Conservation (phyloP, 2,797 vertebrate genomes). For the Syngnathus acus region DNA sequence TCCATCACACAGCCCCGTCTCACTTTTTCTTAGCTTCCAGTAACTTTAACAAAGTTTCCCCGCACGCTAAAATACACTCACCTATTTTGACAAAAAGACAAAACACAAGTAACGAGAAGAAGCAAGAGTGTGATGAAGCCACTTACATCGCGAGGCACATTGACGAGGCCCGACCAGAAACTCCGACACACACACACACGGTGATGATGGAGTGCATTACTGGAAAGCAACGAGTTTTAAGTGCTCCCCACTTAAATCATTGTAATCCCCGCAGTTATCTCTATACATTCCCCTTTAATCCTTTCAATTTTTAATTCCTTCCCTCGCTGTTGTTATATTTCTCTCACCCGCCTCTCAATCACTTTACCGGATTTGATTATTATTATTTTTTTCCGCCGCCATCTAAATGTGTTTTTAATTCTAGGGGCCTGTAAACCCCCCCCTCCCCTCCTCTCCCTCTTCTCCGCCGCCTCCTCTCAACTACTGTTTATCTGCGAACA, state of each 20-base stretch:
- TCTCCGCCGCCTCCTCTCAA: slow-evolving; percentile 2
- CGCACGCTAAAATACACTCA: too few relatives aligned
- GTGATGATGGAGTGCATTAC: slow-evolving; percentile 71
- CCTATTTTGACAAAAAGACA: background rate
- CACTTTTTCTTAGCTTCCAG: slow-evolving; percentile 19
- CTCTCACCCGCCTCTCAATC: slow-evolving; percentile 35
- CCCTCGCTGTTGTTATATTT: slow-evolving; percentile 70
- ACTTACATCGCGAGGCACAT: slow-evolving; percentile 35
- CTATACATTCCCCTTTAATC: slow-evolving; percentile 73
- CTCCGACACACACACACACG: slow-evolving; percentile 23
- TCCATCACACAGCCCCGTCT: slow-evolving; percentile 62
- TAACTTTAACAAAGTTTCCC: background rate
- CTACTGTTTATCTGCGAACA: slow-evolving; percentile 67
- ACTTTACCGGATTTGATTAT: slow-evolving; percentile 64
- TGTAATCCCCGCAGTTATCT: slow-evolving; percentile 78
- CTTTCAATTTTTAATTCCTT: slow-evolving; percentile 75
- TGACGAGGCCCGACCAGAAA: slow-evolving; percentile 26
- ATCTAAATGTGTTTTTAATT: slow-evolving; percentile 71
- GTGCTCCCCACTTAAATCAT: slow-evolving; percentile 73
- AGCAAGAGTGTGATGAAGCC: slow-evolving; percentile 9
- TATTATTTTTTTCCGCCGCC: slow-evolving; percentile 50
- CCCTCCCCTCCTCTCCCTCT: background rate
- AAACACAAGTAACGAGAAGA: slow-evolving; percentile 5
- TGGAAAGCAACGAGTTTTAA: slow-evolving; percentile 72
- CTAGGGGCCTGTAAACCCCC: slow-evolving; percentile 32